A percentile compares a stretch with the other conserved stretches of the same genome.
phyloP scores from a whole-genome alignment of 2,888 invertebrate genomes.

The Gordius sp. region DNA sequence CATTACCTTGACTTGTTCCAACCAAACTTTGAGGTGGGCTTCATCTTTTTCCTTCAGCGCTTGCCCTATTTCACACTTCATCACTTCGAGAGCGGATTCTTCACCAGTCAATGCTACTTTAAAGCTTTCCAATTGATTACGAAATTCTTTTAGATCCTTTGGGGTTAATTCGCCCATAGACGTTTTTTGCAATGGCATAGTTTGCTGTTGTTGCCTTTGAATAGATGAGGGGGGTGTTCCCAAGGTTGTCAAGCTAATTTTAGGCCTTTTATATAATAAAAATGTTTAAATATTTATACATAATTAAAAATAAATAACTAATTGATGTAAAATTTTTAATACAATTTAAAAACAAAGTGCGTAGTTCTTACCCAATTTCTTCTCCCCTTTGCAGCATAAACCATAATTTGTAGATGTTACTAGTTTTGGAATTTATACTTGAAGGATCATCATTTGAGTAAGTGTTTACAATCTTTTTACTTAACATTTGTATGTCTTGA shows the following conservation, averaged over 20 bases:
- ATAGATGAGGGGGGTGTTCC: no score
- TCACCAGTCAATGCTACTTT: background rate
- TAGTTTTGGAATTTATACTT: background rate
- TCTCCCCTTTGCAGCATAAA: no score
- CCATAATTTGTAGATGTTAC: background rate
- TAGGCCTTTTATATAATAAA: no score
- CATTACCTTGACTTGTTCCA: slow-evolving; percentile 2
- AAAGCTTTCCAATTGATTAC: background rate
- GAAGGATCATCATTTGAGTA: background rate
- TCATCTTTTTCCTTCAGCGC: background rate
- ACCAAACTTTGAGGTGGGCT: background rate
- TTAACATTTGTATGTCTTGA: background rate
- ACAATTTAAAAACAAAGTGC: no score
- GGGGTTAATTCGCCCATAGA: no score
- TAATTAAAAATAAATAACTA: no score
- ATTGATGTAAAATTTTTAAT: no score
- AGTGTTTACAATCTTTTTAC: background rate
- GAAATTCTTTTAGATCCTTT: background rate
- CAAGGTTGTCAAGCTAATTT: no score
- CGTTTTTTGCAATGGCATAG: no score
- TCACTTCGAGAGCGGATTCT: background rate
- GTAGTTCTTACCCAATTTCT: no score
- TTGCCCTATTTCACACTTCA: background rate
- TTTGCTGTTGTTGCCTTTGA: no score
- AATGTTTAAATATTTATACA: no score